Percentiles rank a stretch among this genome's conserved stretches.
Evolutionary conservation across 2,797 vertebrate genomes (phyloP).

Genomic region (Onychomys arenicola): DNA sequence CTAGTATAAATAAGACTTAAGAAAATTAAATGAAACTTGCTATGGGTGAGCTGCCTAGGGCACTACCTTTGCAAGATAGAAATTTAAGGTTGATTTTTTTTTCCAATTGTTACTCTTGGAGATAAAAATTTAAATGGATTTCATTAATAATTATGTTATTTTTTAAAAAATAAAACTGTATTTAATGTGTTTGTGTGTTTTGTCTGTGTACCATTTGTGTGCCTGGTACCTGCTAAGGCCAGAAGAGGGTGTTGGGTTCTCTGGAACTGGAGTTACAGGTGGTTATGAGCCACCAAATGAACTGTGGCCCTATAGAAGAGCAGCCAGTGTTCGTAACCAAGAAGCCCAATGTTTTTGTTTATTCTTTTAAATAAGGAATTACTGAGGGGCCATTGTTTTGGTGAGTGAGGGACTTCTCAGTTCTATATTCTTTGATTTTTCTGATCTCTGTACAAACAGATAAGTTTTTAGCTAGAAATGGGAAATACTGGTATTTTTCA

Average conservation of each 20-base stretch:
- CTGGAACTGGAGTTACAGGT: background rate
- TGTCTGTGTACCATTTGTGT: background rate
- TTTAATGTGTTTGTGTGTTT: background rate
- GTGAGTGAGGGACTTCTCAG: background rate
- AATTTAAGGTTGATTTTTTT: constrained; percentile 36
- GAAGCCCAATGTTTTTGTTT: background rate
- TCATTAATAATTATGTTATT: constrained; percentile 42
- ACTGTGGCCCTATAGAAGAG: background rate
- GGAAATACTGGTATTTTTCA: constrained; percentile 7
- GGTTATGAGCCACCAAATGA: background rate
- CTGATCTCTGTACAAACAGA: background rate
- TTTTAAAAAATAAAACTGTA: background rate
- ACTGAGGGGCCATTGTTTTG: background rate
- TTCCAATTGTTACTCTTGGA: background rate
- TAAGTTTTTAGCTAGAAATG: background rate
- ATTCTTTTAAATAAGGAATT: constrained; percentile 6
- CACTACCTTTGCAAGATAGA: background rate
- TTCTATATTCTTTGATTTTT: constrained; percentile 3
- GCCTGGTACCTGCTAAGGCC: background rate
- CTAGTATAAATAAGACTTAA: constrained; percentile 17
- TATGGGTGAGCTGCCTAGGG: background rate
- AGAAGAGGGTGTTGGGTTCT: too few relatives aligned
- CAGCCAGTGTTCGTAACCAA: background rate
- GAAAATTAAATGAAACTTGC: constrained; percentile 9
- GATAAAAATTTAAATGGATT: background rate